Conservation (phyloP, 2,113 vertebrate species). For the Apus apus region DNA sequence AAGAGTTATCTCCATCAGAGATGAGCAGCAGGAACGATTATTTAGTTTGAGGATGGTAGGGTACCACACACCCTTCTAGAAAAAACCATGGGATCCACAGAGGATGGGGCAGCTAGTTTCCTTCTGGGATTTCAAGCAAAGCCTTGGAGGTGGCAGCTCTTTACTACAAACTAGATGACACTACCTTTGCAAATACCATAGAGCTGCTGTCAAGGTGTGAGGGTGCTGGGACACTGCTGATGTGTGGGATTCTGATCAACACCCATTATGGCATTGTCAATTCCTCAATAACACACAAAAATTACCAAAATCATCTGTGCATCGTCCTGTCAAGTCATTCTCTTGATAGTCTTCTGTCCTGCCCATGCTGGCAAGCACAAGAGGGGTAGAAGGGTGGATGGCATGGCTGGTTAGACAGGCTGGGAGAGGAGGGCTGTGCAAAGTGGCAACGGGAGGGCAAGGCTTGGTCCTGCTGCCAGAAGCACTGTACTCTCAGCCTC, state of each 20-base stretch:
- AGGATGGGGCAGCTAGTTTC: neutral
- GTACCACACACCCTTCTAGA: neutral
- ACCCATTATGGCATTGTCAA: neutral
- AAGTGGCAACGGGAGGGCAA: accelerated
- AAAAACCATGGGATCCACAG: neutral
- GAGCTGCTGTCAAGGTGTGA: neutral
- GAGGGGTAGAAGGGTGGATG: neutral
- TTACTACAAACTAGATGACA: neutral
- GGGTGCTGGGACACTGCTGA: neutral
- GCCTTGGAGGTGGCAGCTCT: neutral
- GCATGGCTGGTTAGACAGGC: neutral
- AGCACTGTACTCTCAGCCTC: neutral
- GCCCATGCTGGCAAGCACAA: neutral
- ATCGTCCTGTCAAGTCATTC: neutral
- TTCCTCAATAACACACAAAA: neutral
- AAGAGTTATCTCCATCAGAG: neutral
- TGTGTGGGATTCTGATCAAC: neutral
- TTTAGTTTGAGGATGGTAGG: neutral
- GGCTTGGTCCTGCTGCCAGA: neutral
- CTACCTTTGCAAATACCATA: neutral
- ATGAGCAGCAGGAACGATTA: neutral
- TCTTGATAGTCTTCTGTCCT: neutral
- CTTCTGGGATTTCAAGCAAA: neutral
- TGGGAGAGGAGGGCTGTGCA: neutral
- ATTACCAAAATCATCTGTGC: neutral